Conservation (phyloP, 2,797 vertebrate species). For the Siniperca scherzeri region DNA sequence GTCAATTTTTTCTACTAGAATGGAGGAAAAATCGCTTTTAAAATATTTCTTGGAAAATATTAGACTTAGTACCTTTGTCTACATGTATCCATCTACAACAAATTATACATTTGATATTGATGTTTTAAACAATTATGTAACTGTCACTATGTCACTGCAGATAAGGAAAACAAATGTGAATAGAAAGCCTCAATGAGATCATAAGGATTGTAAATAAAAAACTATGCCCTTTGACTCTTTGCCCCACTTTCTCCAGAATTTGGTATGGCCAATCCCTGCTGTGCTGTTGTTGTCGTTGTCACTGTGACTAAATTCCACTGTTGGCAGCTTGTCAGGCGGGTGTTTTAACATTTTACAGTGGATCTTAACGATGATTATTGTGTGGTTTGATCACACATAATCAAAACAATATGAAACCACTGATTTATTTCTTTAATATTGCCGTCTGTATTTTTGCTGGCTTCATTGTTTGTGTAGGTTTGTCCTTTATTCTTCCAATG, state of each 20-base stretch:
- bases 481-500: not conserved
- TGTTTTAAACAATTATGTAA: not conserved
- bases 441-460: not conserved
- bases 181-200: no score
- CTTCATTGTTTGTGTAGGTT: not conserved
- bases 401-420: not conserved
- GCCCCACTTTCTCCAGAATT: no score
- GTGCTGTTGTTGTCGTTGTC: no score
- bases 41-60: not conserved
- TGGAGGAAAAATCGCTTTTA: not conserved
- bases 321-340: no score
- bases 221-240: no score
- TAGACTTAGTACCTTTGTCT: not conserved
- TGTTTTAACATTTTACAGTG: not conserved
- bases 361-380: not conserved
- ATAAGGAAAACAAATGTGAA: no score
- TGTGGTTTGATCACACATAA: not conserved
- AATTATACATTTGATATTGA: not conserved
- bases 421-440: not conserved
- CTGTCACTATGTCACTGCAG: not conserved
- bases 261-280: no score
- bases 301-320: no score
- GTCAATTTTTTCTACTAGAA: not conserved
- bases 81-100: not conserved
- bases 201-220: no score